phyloP scores from a whole-genome alignment of 2,888 invertebrate genomes.

The Microdon myrmicae region DNA sequence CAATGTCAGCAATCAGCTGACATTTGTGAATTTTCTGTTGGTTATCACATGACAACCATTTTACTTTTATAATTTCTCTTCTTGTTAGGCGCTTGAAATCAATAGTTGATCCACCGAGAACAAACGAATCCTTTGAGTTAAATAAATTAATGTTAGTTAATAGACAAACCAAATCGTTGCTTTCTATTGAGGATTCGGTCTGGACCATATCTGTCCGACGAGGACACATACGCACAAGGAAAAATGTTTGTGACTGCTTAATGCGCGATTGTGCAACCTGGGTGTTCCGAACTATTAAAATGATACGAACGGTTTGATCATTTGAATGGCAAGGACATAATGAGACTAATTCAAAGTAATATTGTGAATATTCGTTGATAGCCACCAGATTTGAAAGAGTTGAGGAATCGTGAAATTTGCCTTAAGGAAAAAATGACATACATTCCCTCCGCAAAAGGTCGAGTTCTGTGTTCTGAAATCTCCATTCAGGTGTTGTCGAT shows the following conservation, averaged over 20 bases:
- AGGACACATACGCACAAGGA: slow-evolving; percentile 15
- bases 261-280: slow-evolving; percentile 22
- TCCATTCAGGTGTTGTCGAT: slow-evolving; percentile 22
- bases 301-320: slow-evolving; percentile 36
- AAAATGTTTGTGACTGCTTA: slow-evolving; percentile 20
- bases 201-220: too few relatives aligned
- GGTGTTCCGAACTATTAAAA: slow-evolving; percentile 39
- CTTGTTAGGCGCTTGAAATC: too few relatives aligned
- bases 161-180: too few relatives aligned
- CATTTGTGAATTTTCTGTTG: too few relatives aligned
- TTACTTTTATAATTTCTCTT: too few relatives aligned
- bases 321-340: slow-evolving; percentile 31
- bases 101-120: too few relatives aligned
- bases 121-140: too few relatives aligned
- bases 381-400: slow-evolving; percentile 1
- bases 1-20: too few relatives aligned
- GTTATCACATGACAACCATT: too few relatives aligned
- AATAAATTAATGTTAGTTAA: too few relatives aligned
- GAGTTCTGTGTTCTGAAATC: slow-evolving; percentile 9
- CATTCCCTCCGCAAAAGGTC: slow-evolving; percentile 14
- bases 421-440: slow-evolving; percentile 30
- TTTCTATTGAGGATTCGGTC: too few relatives aligned
- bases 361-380: too few relatives aligned
- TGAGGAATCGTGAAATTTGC: slow-evolving; percentile 16
- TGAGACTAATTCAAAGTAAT: slow-evolving; percentile 18